Percentiles rank a stretch among this genome's conserved stretches.
Conservation (phyloP, 2,888 invertebrate species). For the Drosophila prostipennis region DNA sequence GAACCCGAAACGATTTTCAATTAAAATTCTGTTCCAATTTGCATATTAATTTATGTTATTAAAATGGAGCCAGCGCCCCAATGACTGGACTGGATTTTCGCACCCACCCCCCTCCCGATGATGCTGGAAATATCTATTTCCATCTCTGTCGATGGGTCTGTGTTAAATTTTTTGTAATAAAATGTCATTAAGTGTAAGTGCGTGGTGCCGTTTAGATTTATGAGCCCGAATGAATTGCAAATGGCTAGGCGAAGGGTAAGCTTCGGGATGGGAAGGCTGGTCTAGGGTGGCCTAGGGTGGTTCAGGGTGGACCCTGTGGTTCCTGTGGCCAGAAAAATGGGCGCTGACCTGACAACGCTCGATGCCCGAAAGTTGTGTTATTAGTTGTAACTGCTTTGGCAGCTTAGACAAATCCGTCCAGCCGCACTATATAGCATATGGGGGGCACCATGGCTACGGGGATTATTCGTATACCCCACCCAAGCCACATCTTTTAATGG, state of each 20-base stretch:
- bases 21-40: conserved; percentile 54
- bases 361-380: conserved; percentile 54
- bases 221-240: conserved; percentile 38
- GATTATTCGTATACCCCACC: background rate
- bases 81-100: conserved; percentile 5
- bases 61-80: conserved; percentile 30
- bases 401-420: conserved; percentile 53
- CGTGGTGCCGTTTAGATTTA: conserved; percentile 61
- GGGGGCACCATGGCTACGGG: conserved; percentile 10
- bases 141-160: conserved; percentile 31
- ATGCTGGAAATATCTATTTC: background rate
- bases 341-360: conserved; percentile 30
- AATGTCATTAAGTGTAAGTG: conserved; percentile 64
- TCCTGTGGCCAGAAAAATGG: conserved; percentile 14
- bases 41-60: conserved; percentile 66
- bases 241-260: conserved; percentile 4
- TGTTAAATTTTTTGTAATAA: conserved; percentile 63
- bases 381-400: conserved; percentile 56
- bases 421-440: background rate
- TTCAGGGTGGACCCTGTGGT: conserved; percentile 8
- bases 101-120: background rate
- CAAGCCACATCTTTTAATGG: conserved; percentile 6
- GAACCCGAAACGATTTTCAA: conserved; percentile 27
- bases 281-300: too few relatives aligned
- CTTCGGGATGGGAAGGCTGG: background rate